Evolutionary conservation across 2,888 invertebrate species (phyloP), one percentile per base, ranked within the genome.

Genomic region (Syrphus vitripennis): DNA sequence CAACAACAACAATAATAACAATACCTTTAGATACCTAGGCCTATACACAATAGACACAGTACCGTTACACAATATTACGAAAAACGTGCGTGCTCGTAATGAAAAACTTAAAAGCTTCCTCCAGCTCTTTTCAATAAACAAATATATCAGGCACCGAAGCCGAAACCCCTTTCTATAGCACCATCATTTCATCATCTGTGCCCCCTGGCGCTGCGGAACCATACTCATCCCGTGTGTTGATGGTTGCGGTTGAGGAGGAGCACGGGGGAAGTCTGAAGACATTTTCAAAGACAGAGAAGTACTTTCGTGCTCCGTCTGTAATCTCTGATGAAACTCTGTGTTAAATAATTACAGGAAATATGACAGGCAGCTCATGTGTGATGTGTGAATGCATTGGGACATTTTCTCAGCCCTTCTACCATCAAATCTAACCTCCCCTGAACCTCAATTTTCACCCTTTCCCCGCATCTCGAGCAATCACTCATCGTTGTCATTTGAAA

Each of bases 261-360:
- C n/a, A n/a, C n/a, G n/a, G n/a, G n/a, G n/a, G n/a, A n/a, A n/a
- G n/a, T n/a, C n/a, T n/a, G n/a, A 57, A 19, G 71, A 59, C 50
- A 21, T 67, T 1, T 34, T 50, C 50, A 67, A 72, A 65, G 53
- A 45, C 53, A 67, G 26, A 50, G 45, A 21, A 34, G 29, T 40
- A 34, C 61, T 19, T 19, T 0, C n/a, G 9, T 16, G 21, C 16
- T 19, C 14, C 40, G 31, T 48, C 50, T 48, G 79, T 83, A 83
- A 80, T 80, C 71, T 77, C 71, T 61, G 72, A 57, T 71, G 75
- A 71, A 84, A 71, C 59, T 80, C 65, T 75, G 34, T 55, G 80
- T 70, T 80, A 69, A 80, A 81, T 84, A 84, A 84, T 84, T 84
- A 81, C 67, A 74, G 74, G 69, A 77, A 72, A 79, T 84, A 76